phyloP scores from a whole-genome alignment of 1,140 invertebrate species.

The Antheraea pernyi region DNA sequence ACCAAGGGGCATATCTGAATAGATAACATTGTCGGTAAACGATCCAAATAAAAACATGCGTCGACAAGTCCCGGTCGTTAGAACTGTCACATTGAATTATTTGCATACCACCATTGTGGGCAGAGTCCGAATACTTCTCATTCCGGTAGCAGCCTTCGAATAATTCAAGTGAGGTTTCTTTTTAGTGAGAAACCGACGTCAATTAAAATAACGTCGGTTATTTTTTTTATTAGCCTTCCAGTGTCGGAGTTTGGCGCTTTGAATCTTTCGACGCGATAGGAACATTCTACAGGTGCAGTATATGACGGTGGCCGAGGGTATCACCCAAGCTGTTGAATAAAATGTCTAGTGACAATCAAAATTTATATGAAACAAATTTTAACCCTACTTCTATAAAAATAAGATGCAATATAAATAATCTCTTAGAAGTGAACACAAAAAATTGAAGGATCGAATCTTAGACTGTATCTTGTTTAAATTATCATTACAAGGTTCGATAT shows the following conservation, averaged over 20 bases:
- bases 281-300: conserved; percentile 70
- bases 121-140: conserved; percentile 50
- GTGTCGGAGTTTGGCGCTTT: conserved; percentile 50
- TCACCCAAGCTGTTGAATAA: conserved; percentile 38
- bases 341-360: neutral
- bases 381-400: conserved; percentile 16
- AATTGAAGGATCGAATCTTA: conserved; percentile 33
- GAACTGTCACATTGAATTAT: conserved; percentile 52
- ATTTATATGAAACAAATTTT: neutral
- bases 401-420: neutral
- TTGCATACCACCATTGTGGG: conserved; percentile 48
- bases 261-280: conserved; percentile 67
- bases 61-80: conserved; percentile 18
- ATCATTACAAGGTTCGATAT: conserved; percentile 20
- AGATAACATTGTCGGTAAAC: conserved; percentile 3
- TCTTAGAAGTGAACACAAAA: conserved; percentile 25
- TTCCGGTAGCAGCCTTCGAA: conserved; percentile 53
- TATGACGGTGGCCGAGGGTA: conserved; percentile 55
- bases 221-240: conserved; percentile 40
- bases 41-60: conserved; percentile 10
- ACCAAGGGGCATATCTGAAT: neutral
- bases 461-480: conserved; percentile 25
- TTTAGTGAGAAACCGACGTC: conserved; percentile 54
- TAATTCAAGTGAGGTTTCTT: conserved; percentile 49
- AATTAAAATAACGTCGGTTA: conserved; percentile 73